These are phyloP conservation scores for Saturnia pavonia DNA, from an alignment of 2,888 invertebrate species.

Conservation along the genomic window DNA sequence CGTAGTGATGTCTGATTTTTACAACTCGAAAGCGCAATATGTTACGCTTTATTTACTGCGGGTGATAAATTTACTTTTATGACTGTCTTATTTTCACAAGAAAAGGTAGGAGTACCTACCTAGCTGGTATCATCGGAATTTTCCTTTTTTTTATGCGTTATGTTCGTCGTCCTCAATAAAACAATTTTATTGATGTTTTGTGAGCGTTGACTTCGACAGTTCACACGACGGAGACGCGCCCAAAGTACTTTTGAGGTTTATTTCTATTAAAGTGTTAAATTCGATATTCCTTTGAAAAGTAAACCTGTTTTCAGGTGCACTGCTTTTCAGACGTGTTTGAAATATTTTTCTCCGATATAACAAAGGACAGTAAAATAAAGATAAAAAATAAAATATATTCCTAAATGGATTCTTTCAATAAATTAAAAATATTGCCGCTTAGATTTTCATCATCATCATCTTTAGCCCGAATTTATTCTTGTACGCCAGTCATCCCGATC, in stretches of 20 bases:
- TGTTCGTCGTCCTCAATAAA: slow-evolving; percentile 57
- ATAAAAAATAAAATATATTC: neutral
- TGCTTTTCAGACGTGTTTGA: neutral
- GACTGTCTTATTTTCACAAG: slow-evolving; percentile 71
- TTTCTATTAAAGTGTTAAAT: slow-evolving; percentile 18
- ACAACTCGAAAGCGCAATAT: slow-evolving; percentile 64
- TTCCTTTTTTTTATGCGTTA: slow-evolving; percentile 55
- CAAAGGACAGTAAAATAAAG: neutral
- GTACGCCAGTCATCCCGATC: no score
- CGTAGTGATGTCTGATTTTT: slow-evolving; percentile 55
- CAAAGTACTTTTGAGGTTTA: slow-evolving; percentile 19
- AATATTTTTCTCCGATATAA: neutral
- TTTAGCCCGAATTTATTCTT: no score
- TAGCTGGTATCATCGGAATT: slow-evolving; percentile 46
- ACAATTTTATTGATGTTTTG: slow-evolving; percentile 65
- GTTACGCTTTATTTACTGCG: slow-evolving; percentile 73
- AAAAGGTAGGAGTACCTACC: slow-evolving; percentile 45
- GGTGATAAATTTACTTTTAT: slow-evolving; percentile 75
- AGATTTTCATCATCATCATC: no score
- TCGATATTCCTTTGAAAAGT: neutral
- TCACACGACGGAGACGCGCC: slow-evolving; percentile 34
- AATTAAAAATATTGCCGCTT: no score
- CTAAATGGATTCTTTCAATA: no score
- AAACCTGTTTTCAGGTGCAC: slow-evolving; percentile 1
- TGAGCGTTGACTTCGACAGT: slow-evolving; percentile 27